Evolutionary conservation across 1,140 invertebrate species (phyloP).

Genomic region (Periplaneta americana): DNA sequence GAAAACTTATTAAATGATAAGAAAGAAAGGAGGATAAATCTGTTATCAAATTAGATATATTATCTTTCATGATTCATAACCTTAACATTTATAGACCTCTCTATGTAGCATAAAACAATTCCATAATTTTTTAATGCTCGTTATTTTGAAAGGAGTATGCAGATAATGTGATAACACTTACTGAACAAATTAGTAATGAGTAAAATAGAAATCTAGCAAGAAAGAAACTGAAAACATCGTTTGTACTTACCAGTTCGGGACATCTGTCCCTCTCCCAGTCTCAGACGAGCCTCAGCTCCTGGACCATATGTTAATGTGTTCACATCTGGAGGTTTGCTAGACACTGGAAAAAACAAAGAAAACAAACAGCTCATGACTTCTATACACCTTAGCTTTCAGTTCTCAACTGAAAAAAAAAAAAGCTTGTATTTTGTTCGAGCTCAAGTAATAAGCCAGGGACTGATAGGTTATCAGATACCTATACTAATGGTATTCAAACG

Average conservation of each 20-base stretch:
- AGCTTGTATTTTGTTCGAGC: no score
- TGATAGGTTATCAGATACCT: no score
- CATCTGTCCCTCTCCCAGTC: conserved; percentile 46
- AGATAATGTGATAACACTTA: neutral
- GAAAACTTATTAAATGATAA: no score
- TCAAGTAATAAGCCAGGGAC: no score
- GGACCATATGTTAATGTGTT: conserved; percentile 30
- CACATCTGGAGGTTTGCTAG: neutral
- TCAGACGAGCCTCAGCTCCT: conserved; percentile 49
- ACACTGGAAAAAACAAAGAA: neutral
- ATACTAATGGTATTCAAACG: no score
- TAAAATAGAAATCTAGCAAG: neutral
- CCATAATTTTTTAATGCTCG: neutral
- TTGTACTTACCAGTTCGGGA: conserved; percentile 27
- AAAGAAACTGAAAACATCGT: neutral
- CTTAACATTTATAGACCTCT: neutral
- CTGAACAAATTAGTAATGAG: neutral
- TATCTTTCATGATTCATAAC: neutral
- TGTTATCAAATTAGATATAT: no score
- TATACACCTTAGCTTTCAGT: no score
- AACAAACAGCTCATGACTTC: neutral
- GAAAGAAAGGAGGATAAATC: no score
- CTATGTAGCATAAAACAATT: neutral
- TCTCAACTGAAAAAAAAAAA: no score
- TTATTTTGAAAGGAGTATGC: neutral